phyloP scores from a whole-genome alignment of 2,797 vertebrate species.

The Amblyopsis hoosieri region DNA sequence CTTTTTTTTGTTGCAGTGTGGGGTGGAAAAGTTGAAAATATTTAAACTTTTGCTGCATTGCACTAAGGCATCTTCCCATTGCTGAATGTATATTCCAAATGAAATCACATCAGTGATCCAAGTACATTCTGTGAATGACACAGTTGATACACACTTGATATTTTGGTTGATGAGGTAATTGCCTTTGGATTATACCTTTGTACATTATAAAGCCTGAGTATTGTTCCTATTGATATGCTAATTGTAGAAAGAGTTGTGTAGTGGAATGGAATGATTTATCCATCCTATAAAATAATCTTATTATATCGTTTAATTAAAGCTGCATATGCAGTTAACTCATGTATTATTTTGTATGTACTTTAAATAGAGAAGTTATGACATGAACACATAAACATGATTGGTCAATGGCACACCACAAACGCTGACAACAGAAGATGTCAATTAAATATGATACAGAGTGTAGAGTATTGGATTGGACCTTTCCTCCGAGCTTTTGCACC shows the following conservation, averaged over 20 bases:
- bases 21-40: no score
- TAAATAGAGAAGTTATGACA: background rate
- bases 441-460: constrained; percentile 15
- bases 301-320: constrained; percentile 1
- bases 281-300: background rate
- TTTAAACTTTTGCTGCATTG: no score
- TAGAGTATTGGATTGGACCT: constrained; percentile 57
- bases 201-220: background rate
- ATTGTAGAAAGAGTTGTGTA: no score
- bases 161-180: no score
- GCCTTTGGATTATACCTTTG: no score
- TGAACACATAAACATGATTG: background rate
- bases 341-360: background rate
- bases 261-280: background rate
- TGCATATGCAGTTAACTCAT: background rate
- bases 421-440: background rate
- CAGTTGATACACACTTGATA: no score
- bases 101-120: no score
- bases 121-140: no score
- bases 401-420: background rate
- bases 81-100: no score
- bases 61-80: no score
- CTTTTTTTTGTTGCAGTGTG: no score
- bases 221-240: background rate
- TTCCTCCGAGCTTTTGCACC: constrained; percentile 68